Conservation (phyloP, 2,888 invertebrate species). For the Piscicola geometra region DNA sequence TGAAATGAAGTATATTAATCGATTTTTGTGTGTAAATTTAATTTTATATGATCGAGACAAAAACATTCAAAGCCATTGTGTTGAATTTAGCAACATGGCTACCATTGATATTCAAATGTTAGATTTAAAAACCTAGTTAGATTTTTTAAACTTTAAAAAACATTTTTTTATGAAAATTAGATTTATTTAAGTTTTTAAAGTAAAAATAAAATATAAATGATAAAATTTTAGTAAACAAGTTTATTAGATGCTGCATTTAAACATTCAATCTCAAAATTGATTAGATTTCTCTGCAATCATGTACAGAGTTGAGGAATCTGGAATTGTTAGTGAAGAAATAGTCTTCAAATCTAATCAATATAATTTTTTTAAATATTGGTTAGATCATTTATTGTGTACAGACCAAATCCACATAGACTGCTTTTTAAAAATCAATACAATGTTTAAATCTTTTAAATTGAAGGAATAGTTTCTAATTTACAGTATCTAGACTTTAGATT, state of each 20-base stretch:
- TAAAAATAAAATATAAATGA: not conserved
- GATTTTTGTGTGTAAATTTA: not conserved
- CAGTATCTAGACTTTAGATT: not conserved
- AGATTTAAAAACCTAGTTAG: not conserved
- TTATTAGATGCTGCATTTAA: not conserved
- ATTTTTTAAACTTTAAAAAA: too few species aligned
- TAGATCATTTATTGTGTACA: too few species aligned
- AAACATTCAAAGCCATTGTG: slow-evolving; percentile 10
- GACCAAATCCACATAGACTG: too few species aligned
- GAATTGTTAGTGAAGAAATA: slow-evolving; percentile 16
- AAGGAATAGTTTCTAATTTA: not conserved
- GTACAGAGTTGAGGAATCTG: not conserved
- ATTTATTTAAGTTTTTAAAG: not conserved
- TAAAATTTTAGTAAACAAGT: not conserved
- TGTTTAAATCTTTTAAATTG: not conserved
- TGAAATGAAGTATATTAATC: not conserved
- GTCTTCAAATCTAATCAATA: too few species aligned
- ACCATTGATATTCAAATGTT: not conserved
- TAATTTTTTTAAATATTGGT: too few species aligned
- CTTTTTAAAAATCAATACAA: too few species aligned
- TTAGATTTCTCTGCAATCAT: slow-evolving; percentile 1
- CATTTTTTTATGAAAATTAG: too few species aligned
- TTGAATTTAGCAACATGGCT: slow-evolving; percentile 11
- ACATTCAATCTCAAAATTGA: not conserved
- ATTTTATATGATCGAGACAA: not conserved